Evolutionary conservation across 2,113 vertebrate genomes (phyloP), one percentile per base, ranked within the genome.

Genomic region (Galemys pyrenaicus): DNA sequence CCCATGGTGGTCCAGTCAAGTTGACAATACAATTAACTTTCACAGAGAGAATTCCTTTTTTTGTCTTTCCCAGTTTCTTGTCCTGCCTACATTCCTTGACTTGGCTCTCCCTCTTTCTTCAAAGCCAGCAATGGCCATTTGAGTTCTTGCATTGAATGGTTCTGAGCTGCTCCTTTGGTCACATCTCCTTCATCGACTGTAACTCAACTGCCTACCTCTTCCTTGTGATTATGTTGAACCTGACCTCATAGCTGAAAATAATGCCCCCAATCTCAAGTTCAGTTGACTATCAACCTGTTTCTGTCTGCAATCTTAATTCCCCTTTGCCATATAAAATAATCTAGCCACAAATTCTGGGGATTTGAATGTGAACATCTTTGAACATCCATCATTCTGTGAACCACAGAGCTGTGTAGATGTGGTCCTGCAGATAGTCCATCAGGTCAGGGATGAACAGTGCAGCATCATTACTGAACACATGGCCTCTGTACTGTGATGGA

Each of bases 381-480:
- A 44, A 32, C 26, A n/a, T 35, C 16, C n/a, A 0, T 75, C 26
- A 8, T 41, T 39, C 58, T 68, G 9, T 1, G 9, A 5, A 5
- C 7, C 32, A 71, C 2, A 78, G 28, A 20, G 54, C 24, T 26
- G 10, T 2, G 32, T 26, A 28, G 65, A 17, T 6, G 8, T 17
- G 9, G 41, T n/a, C 51, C 15, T 28, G 11, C 51, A 30, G 37
- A 46, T 13, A 19, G 71, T 24, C 49, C 49, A 51, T 51, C 16
- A 51, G 49, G 49, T 16, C 16, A 51, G 39, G 12, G 11, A 26
- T 2, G 15, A 51, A 64, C 9, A 20, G 30, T 3, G 3, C 8
- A 39, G 46, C 22, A 15, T 10, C 12, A 77, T 3, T 0, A 7
- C 19, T 3, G 15, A 77, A 37, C 9, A 4, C 0, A 1, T 32